Conservation (phyloP, 2,797 vertebrate genomes). For the Pipistrellus pygmaeus region DNA sequence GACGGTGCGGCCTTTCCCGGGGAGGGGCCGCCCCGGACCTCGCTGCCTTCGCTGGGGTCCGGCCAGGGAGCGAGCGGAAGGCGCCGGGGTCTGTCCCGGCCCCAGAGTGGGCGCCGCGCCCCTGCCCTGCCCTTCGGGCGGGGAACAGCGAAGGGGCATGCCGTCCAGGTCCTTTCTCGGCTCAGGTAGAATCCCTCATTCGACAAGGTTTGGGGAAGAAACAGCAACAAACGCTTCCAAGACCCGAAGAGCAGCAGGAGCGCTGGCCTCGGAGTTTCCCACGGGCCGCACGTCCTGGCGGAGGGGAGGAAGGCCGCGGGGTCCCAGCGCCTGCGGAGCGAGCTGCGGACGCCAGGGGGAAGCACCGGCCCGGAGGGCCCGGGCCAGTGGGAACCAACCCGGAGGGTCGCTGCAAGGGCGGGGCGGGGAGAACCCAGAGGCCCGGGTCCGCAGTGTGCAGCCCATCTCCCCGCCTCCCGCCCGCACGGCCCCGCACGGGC, state of each 20-base stretch:
- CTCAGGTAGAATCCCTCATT: neutral
- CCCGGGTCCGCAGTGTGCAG: neutral
- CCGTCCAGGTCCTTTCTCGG: neutral
- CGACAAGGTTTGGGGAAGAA: neutral
- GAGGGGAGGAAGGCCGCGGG: neutral
- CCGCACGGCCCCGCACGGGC: neutral
- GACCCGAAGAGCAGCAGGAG: neutral
- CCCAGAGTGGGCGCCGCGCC: neutral
- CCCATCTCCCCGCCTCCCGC: neutral
- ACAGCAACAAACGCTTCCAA: neutral
- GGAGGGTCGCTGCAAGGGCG: neutral
- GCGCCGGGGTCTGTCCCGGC: neutral
- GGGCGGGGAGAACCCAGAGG: neutral
- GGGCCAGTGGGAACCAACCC: neutral
- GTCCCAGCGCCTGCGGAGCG: neutral
- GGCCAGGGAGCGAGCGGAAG: neutral
- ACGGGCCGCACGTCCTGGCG: neutral
- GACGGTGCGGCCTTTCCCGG: neutral
- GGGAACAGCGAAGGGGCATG: neutral
- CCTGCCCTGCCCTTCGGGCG: neutral
- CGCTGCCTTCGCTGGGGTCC: neutral
- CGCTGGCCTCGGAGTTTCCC: neutral
- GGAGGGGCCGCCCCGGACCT: neutral
- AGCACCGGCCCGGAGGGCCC: neutral
- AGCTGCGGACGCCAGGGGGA: conserved; percentile 67